phyloP scores from a whole-genome alignment of 2,113 vertebrate species.

The Buteo buteo region DNA sequence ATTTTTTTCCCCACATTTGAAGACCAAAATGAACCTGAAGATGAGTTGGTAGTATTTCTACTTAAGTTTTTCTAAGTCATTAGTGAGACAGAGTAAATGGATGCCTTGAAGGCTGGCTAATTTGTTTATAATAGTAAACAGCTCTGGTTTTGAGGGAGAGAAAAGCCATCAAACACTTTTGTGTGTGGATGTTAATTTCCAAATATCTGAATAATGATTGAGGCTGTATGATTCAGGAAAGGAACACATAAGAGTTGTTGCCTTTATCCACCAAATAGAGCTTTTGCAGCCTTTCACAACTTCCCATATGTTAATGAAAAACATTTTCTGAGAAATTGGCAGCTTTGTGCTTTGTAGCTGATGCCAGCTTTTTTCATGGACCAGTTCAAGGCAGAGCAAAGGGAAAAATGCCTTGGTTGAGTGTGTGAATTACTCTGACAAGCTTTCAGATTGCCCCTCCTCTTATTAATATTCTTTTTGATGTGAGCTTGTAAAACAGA shows the following conservation, averaged over 20 bases:
- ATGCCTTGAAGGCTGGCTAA: neutral
- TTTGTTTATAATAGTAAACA: neutral
- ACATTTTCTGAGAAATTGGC: conserved; percentile 74
- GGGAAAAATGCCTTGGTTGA: conserved; percentile 65
- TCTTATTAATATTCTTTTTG: conserved; percentile 86
- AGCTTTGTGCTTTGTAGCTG: conserved; percentile 51
- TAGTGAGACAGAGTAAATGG: neutral
- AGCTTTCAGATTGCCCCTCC: conserved; percentile 73
- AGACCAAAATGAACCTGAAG: neutral
- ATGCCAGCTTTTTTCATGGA: conserved; percentile 74
- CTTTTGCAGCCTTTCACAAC: conserved; percentile 67
- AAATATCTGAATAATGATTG: conserved; percentile 27
- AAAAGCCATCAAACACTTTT: neutral
- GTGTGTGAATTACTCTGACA: conserved; percentile 75
- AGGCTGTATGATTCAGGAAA: conserved; percentile 20
- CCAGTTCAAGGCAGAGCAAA: conserved; percentile 65
- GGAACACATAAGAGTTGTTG: neutral
- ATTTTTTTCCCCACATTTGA: neutral
- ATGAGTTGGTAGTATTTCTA: neutral
- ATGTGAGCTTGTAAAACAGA: conserved; percentile 84
- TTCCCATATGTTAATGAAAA: conserved; percentile 75
- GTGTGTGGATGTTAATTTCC: neutral
- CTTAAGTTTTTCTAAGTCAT: neutral
- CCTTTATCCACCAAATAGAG: conserved; percentile 59
- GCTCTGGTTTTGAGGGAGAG: neutral